Conservation (phyloP, 2,797 vertebrate species). For the Xenentodon cancila region DNA sequence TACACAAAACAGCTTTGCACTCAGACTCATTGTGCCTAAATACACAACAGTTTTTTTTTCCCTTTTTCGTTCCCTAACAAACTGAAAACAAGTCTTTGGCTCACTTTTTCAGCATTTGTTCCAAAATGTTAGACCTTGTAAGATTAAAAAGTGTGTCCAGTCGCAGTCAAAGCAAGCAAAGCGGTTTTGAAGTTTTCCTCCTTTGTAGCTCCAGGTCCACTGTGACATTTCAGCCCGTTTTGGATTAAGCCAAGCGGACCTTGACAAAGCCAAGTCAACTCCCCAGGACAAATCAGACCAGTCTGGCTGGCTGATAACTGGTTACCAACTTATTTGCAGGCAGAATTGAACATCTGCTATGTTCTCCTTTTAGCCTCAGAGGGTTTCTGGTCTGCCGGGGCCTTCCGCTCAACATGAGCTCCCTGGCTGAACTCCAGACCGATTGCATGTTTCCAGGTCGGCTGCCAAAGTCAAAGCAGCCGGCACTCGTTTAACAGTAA, state of each 20-base stretch:
- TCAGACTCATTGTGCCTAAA: too few species aligned
- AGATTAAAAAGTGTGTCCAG: not conserved
- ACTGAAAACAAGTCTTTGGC: too few species aligned
- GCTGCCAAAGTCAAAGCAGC: constrained; percentile 25
- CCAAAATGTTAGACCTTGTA: not conserved
- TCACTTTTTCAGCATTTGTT: not conserved
- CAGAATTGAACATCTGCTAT: constrained; percentile 64
- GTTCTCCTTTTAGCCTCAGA: constrained; percentile 45
- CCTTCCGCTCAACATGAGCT: constrained; percentile 32
- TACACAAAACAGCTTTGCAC: too few species aligned
- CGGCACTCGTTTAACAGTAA: not conserved
- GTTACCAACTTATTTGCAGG: constrained; percentile 62
- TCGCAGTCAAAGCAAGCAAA: constrained; percentile 1
- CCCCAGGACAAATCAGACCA: constrained; percentile 25
- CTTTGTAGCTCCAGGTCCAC: constrained; percentile 14
- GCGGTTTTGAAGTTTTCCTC: not conserved
- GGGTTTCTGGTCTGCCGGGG: constrained; percentile 38
- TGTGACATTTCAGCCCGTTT: constrained; percentile 28
- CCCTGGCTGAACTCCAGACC: constrained; percentile 25
- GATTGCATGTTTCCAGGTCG: constrained; percentile 27
- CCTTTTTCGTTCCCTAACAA: too few species aligned
- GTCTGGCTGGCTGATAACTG: constrained; percentile 42
- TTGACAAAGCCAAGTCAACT: constrained; percentile 29
- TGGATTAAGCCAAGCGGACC: constrained; percentile 38
- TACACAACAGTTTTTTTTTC: too few species aligned